phyloP scores from a whole-genome alignment of 2,888 invertebrate species.

The Noctua janthina region DNA sequence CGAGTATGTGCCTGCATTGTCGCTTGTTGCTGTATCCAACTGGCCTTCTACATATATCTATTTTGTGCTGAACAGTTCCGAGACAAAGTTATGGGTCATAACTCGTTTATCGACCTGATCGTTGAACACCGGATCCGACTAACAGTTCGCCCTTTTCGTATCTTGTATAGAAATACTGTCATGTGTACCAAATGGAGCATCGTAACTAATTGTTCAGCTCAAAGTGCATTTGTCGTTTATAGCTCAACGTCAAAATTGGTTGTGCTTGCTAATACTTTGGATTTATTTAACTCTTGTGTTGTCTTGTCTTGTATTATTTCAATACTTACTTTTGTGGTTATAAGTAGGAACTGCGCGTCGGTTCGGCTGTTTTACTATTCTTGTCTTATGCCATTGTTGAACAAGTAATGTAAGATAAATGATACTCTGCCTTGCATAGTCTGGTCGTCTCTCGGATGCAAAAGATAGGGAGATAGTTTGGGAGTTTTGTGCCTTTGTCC shows the following conservation, averaged over 20 bases:
- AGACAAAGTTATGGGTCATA: slow-evolving; percentile 58
- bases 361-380: background rate
- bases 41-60: slow-evolving; percentile 2
- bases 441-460: background rate
- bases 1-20: background rate
- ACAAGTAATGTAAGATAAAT: background rate
- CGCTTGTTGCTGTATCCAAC: background rate
- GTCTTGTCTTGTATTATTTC: slow-evolving; percentile 1
- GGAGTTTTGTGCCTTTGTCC: background rate
- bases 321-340: slow-evolving; percentile 15
- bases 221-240: slow-evolving; percentile 28
- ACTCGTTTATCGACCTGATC: slow-evolving; percentile 57
- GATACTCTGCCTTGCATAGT: background rate
- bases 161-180: slow-evolving; percentile 37
- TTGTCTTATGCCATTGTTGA: background rate
- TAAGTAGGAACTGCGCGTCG: background rate
- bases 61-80: slow-evolving; percentile 6
- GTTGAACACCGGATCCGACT: slow-evolving; percentile 36
- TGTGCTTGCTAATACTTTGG: slow-evolving; percentile 1
- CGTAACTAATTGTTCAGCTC: slow-evolving; percentile 14
- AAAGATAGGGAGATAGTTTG: background rate
- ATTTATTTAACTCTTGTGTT: background rate
- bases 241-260: slow-evolving; percentile 6
- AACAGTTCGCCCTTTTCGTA: slow-evolving; percentile 27
- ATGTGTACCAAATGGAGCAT: slow-evolving; percentile 21